phyloP scores from a whole-genome alignment of 2,888 invertebrate genomes.

The Caenorhabditis macrosperma region DNA sequence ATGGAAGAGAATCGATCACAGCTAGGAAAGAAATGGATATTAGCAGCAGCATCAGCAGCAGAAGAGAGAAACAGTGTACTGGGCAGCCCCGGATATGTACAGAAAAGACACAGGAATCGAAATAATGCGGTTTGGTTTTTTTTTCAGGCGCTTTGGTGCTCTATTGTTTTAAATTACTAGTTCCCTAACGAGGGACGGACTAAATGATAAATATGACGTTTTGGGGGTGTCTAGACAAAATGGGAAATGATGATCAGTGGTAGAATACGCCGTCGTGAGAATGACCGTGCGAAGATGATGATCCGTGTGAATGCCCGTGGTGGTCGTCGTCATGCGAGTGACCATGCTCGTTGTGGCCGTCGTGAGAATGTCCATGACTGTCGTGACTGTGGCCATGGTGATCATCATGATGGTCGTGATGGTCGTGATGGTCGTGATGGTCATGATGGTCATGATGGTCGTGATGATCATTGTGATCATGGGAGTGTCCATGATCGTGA shows the following conservation, averaged over 20 bases:
- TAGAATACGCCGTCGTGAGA: slow-evolving; percentile 67
- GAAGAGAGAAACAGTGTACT: slow-evolving; percentile 2
- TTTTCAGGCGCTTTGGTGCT: too few relatives aligned
- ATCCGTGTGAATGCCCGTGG: slow-evolving; percentile 13
- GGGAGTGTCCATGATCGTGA: slow-evolving; percentile 54
- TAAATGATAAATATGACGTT: not conserved
- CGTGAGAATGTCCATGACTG: slow-evolving; percentile 54
- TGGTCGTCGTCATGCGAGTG: slow-evolving; percentile 3
- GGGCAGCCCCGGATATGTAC: slow-evolving; percentile 47
- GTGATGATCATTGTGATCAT: slow-evolving; percentile 36
- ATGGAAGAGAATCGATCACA: slow-evolving; percentile 1
- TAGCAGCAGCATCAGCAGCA: not conserved
- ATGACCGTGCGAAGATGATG: slow-evolving; percentile 57
- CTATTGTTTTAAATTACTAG: too few relatives aligned
- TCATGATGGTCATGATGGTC: too few relatives aligned
- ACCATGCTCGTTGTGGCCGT: slow-evolving; percentile 18
- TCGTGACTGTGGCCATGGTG: slow-evolving; percentile 61
- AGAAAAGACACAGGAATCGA: slow-evolving; percentile 21
- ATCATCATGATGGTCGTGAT: slow-evolving; percentile 31
- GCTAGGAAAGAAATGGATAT: slow-evolving; percentile 16
- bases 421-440: slow-evolving; percentile 10
- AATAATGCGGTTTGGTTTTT: slow-evolving; percentile 2
- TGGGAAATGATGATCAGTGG: slow-evolving; percentile 49
- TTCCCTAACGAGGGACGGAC: too few relatives aligned
- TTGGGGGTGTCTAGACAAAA: too few relatives aligned